Evolutionary conservation across 1,140 invertebrate genomes (phyloP).

Genomic region (Vanessa tameamea): DNA sequence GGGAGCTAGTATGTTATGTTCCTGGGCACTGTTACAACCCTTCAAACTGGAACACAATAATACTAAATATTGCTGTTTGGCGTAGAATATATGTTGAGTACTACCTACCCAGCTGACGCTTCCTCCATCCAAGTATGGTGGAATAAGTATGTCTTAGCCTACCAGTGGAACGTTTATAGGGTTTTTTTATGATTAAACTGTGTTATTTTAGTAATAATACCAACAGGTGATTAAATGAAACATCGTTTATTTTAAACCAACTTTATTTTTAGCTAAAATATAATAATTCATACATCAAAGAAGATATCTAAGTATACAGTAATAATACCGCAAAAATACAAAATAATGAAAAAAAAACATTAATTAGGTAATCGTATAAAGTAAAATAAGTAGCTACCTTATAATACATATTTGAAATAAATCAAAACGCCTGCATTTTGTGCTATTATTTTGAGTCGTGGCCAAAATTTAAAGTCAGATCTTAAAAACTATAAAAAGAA

Average conservation of each 20-base stretch:
- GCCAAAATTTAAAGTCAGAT: constrained; percentile 48
- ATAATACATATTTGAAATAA: constrained; percentile 45
- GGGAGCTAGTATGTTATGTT: too few species aligned
- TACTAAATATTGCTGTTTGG: too few species aligned
- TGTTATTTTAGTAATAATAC: too few species aligned
- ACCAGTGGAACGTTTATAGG: background rate
- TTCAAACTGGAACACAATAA: too few species aligned
- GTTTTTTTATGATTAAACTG: too few species aligned
- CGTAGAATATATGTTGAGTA: too few species aligned
- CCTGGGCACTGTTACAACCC: too few species aligned
- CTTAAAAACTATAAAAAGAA: constrained; percentile 47
- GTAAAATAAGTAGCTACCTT: constrained; percentile 61
- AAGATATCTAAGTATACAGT: constrained; percentile 73
- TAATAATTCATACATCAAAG: constrained; percentile 81
- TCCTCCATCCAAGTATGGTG: too few species aligned
- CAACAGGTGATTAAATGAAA: constrained; percentile 50
- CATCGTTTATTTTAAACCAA: constrained; percentile 73
- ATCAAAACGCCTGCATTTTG: constrained; percentile 56
- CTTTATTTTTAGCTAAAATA: constrained; percentile 81
- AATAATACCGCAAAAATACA: constrained; percentile 71
- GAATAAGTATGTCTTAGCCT: too few species aligned
- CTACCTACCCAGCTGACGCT: too few species aligned
- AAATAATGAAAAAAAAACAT: constrained; percentile 53
- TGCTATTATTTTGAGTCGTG: constrained; percentile 47
- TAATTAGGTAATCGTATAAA: constrained; percentile 49